A percentile compares a stretch with the other conserved stretches of the same genome.
Conservation (phyloP, 1,140 invertebrate genomes). For the Drosophila nikananu region DNA sequence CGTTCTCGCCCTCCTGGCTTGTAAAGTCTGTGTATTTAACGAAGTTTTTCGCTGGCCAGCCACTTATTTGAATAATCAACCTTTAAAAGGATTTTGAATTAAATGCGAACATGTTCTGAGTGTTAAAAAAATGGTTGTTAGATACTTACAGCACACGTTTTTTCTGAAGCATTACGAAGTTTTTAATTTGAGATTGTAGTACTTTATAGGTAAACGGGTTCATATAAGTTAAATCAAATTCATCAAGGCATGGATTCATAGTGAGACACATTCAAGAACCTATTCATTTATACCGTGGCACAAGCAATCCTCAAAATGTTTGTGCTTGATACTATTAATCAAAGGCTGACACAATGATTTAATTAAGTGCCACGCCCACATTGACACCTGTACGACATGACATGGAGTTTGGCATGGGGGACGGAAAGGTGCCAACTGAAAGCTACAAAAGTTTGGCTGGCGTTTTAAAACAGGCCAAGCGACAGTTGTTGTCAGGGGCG, state of each 20-base stretch:
- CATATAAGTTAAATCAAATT: neutral
- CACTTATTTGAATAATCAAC: constrained; percentile 40
- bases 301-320: constrained; percentile 24
- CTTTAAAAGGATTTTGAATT: constrained; percentile 27
- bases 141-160: neutral
- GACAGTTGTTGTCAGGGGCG: constrained; percentile 52
- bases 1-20: constrained; percentile 9
- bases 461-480: constrained; percentile 39
- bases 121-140: neutral
- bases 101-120: neutral
- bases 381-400: constrained; percentile 57
- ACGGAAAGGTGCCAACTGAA: constrained; percentile 23
- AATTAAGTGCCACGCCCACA: constrained; percentile 69
- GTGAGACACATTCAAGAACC: neutral
- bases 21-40: constrained; percentile 30
- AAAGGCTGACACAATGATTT: constrained; percentile 55
- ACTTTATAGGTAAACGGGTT: neutral
- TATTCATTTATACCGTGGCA: constrained; percentile 6
- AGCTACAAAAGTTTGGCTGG: constrained; percentile 36
- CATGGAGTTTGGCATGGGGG: neutral
- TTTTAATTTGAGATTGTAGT: neutral
- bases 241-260: neutral
- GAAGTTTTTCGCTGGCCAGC: constrained; percentile 17
- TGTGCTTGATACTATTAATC: constrained; percentile 37
- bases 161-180: neutral